A percentile compares a stretch with the other conserved stretches of the same genome.
Evolutionary conservation across 30 jellyfish, hydroid and myxozoan species (phyloP).

Genomic region (Phacellophora camtschatica): DNA sequence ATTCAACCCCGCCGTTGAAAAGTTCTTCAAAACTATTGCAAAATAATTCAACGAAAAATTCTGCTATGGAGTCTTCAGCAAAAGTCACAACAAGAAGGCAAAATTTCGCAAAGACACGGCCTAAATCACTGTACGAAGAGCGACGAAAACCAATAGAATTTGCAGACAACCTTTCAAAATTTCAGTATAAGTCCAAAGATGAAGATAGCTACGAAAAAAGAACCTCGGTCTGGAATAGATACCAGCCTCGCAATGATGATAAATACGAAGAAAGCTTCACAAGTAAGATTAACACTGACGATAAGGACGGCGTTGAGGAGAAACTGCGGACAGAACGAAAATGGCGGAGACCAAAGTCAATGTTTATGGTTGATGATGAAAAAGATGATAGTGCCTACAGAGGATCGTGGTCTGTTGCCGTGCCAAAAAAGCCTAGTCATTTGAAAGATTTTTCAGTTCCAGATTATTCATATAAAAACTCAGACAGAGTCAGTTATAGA

Average conservation of each 20-base stretch:
- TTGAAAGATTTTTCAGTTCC: constrained; percentile 52
- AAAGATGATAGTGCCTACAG: constrained; percentile 38
- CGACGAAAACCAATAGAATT: neutral
- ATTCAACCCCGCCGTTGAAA: no score
- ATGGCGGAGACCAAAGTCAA: constrained; percentile 35
- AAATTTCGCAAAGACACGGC: constrained; percentile 30
- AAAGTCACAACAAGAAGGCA: constrained; percentile 5
- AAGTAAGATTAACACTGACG: neutral
- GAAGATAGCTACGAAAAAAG: neutral
- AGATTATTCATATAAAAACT: constrained; percentile 4
- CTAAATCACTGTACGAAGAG: constrained; percentile 46
- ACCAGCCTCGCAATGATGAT: constrained; percentile 26
- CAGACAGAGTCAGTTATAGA: constrained; percentile 12
- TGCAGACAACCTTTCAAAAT: constrained; percentile 30
- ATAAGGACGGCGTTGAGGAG: neutral
- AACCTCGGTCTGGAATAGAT: constrained; percentile 32
- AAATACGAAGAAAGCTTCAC: neutral
- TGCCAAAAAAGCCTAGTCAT: constrained; percentile 53
- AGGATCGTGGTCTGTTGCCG: constrained; percentile 59
- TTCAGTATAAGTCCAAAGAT: neutral
- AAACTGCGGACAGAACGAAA: no score
- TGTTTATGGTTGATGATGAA: constrained; percentile 45
- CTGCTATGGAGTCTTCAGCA: neutral
- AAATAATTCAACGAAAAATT: neutral
- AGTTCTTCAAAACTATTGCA: no score